Base-by-base conservation (phyloP, 2,888 invertebrate genomes). In the Rhimphoctona megacephalus region DNA sequence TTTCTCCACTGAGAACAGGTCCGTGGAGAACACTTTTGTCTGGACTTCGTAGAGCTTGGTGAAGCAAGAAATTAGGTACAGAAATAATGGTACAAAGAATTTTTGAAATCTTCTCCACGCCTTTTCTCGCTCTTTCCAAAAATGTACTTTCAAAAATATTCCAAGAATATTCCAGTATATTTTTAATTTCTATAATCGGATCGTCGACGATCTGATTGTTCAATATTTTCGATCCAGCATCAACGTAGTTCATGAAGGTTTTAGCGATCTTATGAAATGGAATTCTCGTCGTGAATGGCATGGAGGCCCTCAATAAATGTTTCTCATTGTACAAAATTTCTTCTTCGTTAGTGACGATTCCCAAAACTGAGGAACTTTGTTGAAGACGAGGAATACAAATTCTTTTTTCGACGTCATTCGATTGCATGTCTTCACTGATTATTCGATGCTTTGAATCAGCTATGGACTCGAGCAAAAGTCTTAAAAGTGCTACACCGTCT, bases 401-500 rank as follows among this genome's bases (percentile, higher is more conserved):
- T 46, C n/a, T 49, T 33, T 74, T 30, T 52, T 83, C 8, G 9
- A 36, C 6, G 9, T 14, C 22, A n/a, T 57, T 33, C 11, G 36
- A 39, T 49, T 22, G 19, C 36, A 19, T 14, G 66, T 69, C 22
- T 9, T 54, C 49, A 6, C 52, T n/a, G 5, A 57, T 79, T 4
- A 1, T 61, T 17, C 30, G 19, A 49, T 14, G 66, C 19, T 78
- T 90, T 67, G 93, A 90, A 88, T 95, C 95, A 9, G 95, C 94
- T 69, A 96, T 92, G 1, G 94, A 92, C 88, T 95, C 94, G 84
- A 95, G 92, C 19, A 96, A 91, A 83, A 96, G 92, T 80, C 95
- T 94, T 57, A 95, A 91, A 14, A 96, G 90, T 6, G 95, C 95
- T 0, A 95, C 94, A 1, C 96, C 96, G 89, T 96, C 96, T 1